Evolutionary conservation across 2,113 vertebrate species (phyloP).

Genomic region (Gallinago paraguaiae): DNA sequence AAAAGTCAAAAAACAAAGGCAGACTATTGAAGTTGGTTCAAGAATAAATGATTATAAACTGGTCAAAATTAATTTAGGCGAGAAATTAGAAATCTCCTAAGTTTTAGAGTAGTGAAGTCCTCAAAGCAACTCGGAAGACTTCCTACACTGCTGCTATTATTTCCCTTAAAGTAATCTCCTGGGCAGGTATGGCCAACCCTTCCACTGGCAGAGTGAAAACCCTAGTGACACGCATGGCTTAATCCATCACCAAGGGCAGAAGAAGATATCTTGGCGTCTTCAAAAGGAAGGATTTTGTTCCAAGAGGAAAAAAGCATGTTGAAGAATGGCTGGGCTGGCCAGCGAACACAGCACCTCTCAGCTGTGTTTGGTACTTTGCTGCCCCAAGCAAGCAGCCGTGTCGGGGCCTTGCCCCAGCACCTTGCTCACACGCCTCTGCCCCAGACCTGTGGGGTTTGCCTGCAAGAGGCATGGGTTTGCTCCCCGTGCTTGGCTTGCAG

Average conservation of each 20-base stretch:
- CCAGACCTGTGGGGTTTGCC: background rate
- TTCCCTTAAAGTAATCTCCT: background rate
- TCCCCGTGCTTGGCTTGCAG: background rate
- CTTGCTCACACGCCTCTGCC: fast-evolving
- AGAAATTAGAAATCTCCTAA: background rate
- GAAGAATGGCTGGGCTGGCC: background rate
- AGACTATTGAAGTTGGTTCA: background rate
- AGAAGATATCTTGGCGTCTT: background rate
- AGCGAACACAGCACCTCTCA: background rate
- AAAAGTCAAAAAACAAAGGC: background rate
- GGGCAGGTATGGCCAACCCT: background rate
- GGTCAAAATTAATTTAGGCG: background rate
- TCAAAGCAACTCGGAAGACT: background rate
- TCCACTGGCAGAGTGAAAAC: background rate
- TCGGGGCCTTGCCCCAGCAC: fast-evolving
- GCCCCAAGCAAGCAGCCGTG: fast-evolving
- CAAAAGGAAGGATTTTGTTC: background rate
- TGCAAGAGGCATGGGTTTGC: background rate
- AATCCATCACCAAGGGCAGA: background rate
- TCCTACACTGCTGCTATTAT: background rate
- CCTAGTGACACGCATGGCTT: background rate
- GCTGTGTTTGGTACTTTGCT: background rate
- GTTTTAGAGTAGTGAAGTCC: background rate
- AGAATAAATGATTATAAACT: background rate
- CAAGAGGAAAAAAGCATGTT: background rate